Percentiles rank a stretch among this genome's conserved stretches.
Conservation (phyloP, 2,113 vertebrate species). For the Labeo rohita region DNA sequence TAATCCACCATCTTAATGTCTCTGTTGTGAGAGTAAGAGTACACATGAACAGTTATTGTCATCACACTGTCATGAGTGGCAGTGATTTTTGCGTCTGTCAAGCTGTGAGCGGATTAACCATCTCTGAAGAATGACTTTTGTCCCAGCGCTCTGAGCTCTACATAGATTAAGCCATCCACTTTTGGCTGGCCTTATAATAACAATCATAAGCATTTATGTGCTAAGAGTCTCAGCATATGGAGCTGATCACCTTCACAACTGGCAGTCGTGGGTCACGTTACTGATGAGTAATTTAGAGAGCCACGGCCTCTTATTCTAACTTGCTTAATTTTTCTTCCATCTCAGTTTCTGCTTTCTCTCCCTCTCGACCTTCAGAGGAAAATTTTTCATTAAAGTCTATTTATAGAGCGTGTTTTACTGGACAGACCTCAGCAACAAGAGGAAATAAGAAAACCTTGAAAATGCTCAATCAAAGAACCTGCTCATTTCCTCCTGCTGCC, state of each 20-base stretch:
- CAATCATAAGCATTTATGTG: conserved; percentile 72
- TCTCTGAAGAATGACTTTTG: conserved; percentile 36
- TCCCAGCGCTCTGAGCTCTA: conserved; percentile 60
- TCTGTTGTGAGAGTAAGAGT: not conserved
- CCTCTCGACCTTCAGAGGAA: not conserved
- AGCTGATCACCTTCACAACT: conserved; percentile 67
- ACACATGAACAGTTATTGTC: not conserved
- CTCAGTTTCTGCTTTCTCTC: conserved; percentile 31
- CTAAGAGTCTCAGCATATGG: conserved; percentile 68
- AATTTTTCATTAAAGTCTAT: conserved; percentile 20
- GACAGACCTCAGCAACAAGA: conserved; percentile 5
- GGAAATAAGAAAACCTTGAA: conserved; percentile 36
- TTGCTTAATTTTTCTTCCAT: conserved; percentile 29
- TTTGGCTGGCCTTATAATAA: conserved; percentile 70
- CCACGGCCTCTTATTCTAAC: conserved; percentile 49
- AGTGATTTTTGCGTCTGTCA: not conserved
- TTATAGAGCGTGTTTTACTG: conserved; percentile 24
- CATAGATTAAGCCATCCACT: conserved; percentile 59
- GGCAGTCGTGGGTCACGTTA: conserved; percentile 67
- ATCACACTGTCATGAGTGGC: not conserved
- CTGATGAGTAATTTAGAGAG: conserved; percentile 72
- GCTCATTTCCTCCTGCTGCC: conserved; percentile 7
- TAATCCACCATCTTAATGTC: conserved; percentile 14
- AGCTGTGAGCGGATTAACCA: not conserved
- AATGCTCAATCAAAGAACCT: conserved; percentile 28